Percentiles rank a stretch among this genome's conserved stretches.
Evolutionary conservation across 2,888 invertebrate species (phyloP).

Genomic region (Hyalella azteca): DNA sequence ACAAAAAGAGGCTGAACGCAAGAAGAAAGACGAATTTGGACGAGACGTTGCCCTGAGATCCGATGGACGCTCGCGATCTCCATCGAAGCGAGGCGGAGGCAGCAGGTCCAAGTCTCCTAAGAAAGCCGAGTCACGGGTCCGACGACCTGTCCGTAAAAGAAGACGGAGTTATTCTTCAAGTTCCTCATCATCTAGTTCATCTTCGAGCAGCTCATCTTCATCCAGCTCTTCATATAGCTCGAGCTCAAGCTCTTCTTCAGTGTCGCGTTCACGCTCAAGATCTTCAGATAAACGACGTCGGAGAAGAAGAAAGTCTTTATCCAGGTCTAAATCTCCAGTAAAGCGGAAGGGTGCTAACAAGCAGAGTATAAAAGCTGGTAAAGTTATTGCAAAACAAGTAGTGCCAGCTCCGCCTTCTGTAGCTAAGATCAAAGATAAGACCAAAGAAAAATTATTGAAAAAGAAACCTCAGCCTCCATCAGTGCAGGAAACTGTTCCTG

Average conservation of each 20-base stretch:
- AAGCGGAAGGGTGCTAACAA: constrained; percentile 44
- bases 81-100: constrained; percentile 36
- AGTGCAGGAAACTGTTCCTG: constrained; percentile 55
- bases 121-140: constrained; percentile 39
- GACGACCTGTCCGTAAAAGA: constrained; percentile 39
- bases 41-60: constrained; percentile 53
- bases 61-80: constrained; percentile 44
- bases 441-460: constrained; percentile 51
- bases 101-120: constrained; percentile 49
- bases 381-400: not conserved
- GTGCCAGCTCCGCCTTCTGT: not conserved
- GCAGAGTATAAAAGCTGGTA: not conserved
- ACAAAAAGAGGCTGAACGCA: constrained; percentile 69
- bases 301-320: constrained; percentile 42
- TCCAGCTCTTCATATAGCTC: constrained; percentile 55
- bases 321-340: constrained; percentile 46
- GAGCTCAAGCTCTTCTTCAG: constrained; percentile 56
- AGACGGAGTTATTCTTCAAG: constrained; percentile 57
- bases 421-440: constrained; percentile 56
- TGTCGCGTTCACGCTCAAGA: constrained; percentile 62
- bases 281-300: constrained; percentile 59
- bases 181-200: constrained; percentile 46
- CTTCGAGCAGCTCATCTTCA: constrained; percentile 26
- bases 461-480: constrained; percentile 50
- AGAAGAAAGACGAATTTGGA: constrained; percentile 58